Base-by-base conservation (phyloP, 2,113 vertebrate genomes). In the Oreotrochilus melanogaster region DNA sequence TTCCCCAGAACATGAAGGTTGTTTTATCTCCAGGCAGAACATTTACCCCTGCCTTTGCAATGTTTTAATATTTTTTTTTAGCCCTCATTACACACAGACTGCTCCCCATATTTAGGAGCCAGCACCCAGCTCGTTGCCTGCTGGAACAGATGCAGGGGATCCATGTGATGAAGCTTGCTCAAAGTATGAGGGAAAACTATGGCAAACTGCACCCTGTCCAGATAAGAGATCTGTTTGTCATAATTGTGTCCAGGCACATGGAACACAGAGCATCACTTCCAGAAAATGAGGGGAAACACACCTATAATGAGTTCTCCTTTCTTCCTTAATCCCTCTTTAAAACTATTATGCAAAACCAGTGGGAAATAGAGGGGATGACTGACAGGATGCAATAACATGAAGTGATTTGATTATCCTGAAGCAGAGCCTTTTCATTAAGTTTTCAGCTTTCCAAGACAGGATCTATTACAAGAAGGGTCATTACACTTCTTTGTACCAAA, bases 401-500 rank as follows among this genome's bases (percentile, higher is more conserved):
- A 91, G 72, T 82, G 78, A 95, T 94, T 93, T 62, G 72, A 94
- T 93, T 92, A 93, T 64, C 62, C 43, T 88, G 74, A 81, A 87
- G 62, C 79, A 96, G 78, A 97, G 90, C 70, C 87, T 96, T 94
- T 95, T 94, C 73, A 96, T 97, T 97, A 95, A 86, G 69, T 84
- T 89, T 95, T 95, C 37, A 94, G 91, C 88, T 89, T 96, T 91
- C 85, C 45, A 88, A 53, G 62, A 85, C 78, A 91, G 65, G 60
- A 95, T 88, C 86, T 86, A 60, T 93, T 91, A 79, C 72, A 64
- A 79, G 78, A 82, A 87, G n/a, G 78, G 39, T 90, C 79, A 96
- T 83, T 78, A 78, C 76, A 78, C 54, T 76, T 71, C 39, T 88
- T 65, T 54, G 28, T 73, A 57, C 30, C 53, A 62, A 92, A 92